Conservation (phyloP, 2,797 vertebrate genomes). For the Potorous gilbertii region DNA sequence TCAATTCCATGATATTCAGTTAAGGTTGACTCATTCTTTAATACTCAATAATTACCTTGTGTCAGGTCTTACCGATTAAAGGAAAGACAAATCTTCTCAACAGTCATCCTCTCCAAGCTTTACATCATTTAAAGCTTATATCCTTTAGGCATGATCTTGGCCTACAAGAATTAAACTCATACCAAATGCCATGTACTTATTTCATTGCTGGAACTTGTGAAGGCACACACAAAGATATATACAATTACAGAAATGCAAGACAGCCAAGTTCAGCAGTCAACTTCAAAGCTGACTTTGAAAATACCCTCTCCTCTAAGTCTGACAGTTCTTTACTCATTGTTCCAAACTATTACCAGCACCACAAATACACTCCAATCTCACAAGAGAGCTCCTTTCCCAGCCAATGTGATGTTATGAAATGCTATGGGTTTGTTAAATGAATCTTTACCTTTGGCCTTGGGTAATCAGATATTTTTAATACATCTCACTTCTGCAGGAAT, state of each 20-base stretch:
- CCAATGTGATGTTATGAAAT: conserved; percentile 20
- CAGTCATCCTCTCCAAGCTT: conserved; percentile 6
- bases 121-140: not conserved
- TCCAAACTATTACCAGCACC: conserved; percentile 14
- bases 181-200: not conserved
- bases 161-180: conserved; percentile 33
- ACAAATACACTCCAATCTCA: not conserved
- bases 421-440: conserved; percentile 9
- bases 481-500: not conserved
- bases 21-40: not conserved
- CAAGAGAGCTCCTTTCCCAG: conserved; percentile 11
- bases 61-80: conserved; percentile 36
- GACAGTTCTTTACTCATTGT: conserved; percentile 6
- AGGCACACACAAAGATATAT: not conserved
- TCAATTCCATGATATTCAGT: not conserved
- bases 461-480: not conserved
- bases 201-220: not conserved
- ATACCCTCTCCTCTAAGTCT: conserved; percentile 14
- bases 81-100: conserved; percentile 26
- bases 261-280: conserved; percentile 24
- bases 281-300: not conserved
- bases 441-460: not conserved
- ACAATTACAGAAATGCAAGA: conserved; percentile 27
- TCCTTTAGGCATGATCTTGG: not conserved
- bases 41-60: not conserved